Percentiles rank a stretch among this genome's conserved stretches.
Conservation (phyloP, 2,888 invertebrate genomes). For the Cistogaster globosa region DNA sequence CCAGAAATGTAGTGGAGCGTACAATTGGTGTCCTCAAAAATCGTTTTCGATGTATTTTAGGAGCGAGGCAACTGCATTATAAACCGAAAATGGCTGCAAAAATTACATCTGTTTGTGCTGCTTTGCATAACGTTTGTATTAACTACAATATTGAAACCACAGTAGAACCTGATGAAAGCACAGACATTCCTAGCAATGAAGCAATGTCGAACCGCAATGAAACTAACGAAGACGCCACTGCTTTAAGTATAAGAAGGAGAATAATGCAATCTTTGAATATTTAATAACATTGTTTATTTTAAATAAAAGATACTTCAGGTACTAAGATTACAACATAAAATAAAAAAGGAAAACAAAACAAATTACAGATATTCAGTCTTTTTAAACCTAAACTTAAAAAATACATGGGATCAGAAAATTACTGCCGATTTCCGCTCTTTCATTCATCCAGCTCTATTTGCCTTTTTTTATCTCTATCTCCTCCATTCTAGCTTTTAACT, state of each 20-base stretch:
- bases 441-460: slow-evolving; percentile 17
- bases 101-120: too few relatives aligned
- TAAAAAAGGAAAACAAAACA: too few relatives aligned
- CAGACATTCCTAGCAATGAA: slow-evolving; percentile 15
- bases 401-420: slow-evolving; percentile 8
- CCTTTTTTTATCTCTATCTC: slow-evolving; percentile 18
- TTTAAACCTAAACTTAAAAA: slow-evolving; percentile 4
- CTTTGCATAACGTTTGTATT: too few relatives aligned
- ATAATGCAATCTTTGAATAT: slow-evolving; percentile 15
- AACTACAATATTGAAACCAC: background rate
- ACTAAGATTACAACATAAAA: too few relatives aligned
- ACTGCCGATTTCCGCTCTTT: slow-evolving; percentile 8
- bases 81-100: too few relatives aligned
- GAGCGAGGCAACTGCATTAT: too few relatives aligned
- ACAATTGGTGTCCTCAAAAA: too few relatives aligned
- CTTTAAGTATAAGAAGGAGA: slow-evolving; percentile 7
- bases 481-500: slow-evolving; percentile 1
- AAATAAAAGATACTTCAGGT: background rate
- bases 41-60: too few relatives aligned
- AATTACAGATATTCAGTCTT: too few relatives aligned
- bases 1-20: background rate
- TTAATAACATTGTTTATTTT: too few relatives aligned
- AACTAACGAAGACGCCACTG: slow-evolving; percentile 19
- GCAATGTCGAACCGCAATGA: slow-evolving; percentile 15
- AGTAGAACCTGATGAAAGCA: slow-evolving; percentile 17